phyloP scores from a whole-genome alignment of 2,888 invertebrate species.

The Cephonodes hylas region DNA sequence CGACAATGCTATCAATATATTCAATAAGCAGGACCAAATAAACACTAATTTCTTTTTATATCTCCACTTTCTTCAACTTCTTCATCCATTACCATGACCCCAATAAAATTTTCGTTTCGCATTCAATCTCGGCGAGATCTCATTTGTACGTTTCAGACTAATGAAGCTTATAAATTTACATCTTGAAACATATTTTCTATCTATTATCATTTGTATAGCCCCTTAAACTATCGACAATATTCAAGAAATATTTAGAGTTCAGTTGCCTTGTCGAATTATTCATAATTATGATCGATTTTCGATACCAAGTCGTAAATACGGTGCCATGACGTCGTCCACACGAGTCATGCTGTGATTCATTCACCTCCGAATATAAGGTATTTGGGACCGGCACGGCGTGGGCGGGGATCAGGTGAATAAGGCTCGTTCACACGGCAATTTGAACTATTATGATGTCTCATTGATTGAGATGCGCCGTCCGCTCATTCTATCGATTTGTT shows the following conservation, averaged over 20 bases:
- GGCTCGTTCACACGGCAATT: slow-evolving; percentile 58
- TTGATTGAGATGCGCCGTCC: slow-evolving; percentile 47
- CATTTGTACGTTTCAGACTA: background rate
- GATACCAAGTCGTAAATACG: slow-evolving; percentile 29
- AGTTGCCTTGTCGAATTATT: slow-evolving; percentile 8
- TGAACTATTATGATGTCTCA: slow-evolving; percentile 52
- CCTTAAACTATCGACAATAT: background rate
- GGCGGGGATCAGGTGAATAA: slow-evolving; percentile 58
- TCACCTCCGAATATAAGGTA: slow-evolving; percentile 38
- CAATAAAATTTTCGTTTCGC: background rate
- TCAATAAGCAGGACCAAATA: background rate
- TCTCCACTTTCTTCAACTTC: no score
- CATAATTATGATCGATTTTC: slow-evolving; percentile 27
- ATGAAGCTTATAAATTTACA: background rate
- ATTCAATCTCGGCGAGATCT: background rate
- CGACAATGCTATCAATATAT: background rate
- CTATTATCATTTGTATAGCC: background rate
- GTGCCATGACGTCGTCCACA: slow-evolving; percentile 32
- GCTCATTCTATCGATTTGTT: background rate
- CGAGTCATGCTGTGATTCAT: slow-evolving; percentile 44
- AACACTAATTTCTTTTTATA: background rate
- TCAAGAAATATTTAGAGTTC: background rate
- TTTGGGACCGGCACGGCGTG: slow-evolving; percentile 46
- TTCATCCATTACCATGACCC: background rate
- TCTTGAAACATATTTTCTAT: background rate